A percentile compares a stretch with the other conserved stretches of the same genome.
Evolutionary conservation across 2,113 vertebrate species (phyloP).

Genomic region (Arenaria interpres): DNA sequence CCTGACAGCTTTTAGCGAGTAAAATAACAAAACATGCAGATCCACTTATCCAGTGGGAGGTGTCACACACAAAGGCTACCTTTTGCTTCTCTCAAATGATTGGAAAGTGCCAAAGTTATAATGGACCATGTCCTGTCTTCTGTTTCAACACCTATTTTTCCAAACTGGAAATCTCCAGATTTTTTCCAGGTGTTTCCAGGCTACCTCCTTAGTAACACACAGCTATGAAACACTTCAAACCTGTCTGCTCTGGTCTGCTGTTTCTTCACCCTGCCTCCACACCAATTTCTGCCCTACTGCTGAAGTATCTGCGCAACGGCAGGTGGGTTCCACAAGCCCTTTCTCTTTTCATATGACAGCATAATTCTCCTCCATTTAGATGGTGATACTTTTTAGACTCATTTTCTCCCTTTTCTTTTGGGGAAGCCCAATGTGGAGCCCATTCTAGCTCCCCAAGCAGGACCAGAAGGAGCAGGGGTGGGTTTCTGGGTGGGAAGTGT

Average conservation of each 20-base stretch:
- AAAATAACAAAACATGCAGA: background rate
- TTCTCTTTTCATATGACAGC: accelerated
- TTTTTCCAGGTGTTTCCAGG: background rate
- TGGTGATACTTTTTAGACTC: background rate
- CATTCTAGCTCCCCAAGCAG: background rate
- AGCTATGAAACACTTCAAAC: background rate
- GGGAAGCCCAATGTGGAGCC: background rate
- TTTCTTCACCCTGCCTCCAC: background rate
- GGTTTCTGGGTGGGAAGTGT: background rate
- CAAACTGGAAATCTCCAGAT: background rate
- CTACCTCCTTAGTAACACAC: background rate
- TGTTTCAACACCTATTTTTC: background rate
- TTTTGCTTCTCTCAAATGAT: background rate
- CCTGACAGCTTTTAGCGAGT: background rate
- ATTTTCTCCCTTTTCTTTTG: background rate
- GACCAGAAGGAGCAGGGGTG: background rate
- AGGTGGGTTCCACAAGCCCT: background rate
- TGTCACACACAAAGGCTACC: background rate
- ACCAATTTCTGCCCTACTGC: background rate
- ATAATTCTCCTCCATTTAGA: background rate
- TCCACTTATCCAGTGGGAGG: background rate
- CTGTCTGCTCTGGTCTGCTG: background rate
- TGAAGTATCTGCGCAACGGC: background rate
- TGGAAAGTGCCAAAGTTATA: background rate
- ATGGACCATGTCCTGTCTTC: background rate